phyloP scores from a whole-genome alignment of 37 sponge, comb jelly and placozoan genomes.

The Cliona cf. orientalis region DNA sequence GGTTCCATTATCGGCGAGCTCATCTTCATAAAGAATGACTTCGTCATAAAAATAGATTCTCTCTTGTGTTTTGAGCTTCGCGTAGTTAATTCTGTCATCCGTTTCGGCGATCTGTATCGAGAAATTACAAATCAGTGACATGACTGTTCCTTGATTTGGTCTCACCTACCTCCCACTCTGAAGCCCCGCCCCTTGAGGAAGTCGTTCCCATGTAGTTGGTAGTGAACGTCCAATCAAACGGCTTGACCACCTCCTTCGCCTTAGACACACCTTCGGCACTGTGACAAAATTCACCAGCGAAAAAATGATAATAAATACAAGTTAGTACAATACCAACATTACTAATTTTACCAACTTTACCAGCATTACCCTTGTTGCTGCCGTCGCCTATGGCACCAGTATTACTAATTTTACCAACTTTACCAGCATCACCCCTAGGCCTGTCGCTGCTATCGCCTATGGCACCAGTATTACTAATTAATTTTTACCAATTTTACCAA shows the following conservation, averaged over 20 bases:
- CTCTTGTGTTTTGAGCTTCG: conserved; percentile 78
- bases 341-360: too few relatives aligned
- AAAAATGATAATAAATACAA: neutral
- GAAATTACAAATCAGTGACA: neutral
- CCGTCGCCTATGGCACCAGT: too few relatives aligned
- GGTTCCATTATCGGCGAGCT: conserved; percentile 93
- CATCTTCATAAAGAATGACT: conserved; percentile 91
- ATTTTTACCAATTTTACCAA: too few relatives aligned
- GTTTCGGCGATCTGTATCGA: conserved; percentile 52
- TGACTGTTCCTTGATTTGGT: neutral
- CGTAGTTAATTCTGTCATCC: conserved; percentile 78
- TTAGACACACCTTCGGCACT: conserved; percentile 40
- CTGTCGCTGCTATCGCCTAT: too few relatives aligned
- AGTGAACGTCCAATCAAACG: conserved; percentile 98
- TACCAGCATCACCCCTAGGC: too few relatives aligned
- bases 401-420: too few relatives aligned
- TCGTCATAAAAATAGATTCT: conserved; percentile 86
- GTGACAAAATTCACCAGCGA: neutral
- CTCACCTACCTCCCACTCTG: neutral
- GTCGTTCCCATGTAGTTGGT: conserved; percentile 78
- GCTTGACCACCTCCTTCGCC: conserved; percentile 70
- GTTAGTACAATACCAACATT: neutral
- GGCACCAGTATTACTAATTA: too few relatives aligned
- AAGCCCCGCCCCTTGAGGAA: neutral
- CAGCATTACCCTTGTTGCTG: too few relatives aligned